These are phyloP conservation scores for Limnephilus rhombicus DNA, from an alignment of 2,888 invertebrate genomes.

Conservation along the genomic window DNA sequence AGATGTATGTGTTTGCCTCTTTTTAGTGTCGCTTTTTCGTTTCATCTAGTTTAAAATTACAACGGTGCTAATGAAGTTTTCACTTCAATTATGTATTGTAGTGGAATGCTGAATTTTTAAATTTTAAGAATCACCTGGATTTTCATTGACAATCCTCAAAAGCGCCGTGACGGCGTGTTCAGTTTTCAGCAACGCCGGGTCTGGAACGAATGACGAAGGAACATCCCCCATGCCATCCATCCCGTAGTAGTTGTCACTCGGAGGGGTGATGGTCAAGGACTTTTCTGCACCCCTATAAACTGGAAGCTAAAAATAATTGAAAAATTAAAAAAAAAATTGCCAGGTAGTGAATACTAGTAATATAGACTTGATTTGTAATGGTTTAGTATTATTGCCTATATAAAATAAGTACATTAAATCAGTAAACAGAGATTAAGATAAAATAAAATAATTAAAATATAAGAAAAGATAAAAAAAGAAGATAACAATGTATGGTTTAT, in stretches of 20 bases:
- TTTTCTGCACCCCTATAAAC: conserved; percentile 82
- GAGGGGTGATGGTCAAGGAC: conserved; percentile 73
- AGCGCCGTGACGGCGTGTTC: conserved; percentile 81
- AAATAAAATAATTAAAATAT: no score
- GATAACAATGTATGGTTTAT: conserved; percentile 53
- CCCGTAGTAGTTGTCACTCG: conserved; percentile 76
- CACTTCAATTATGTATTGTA: no score
- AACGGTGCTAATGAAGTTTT: no score
- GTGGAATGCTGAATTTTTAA: no score
- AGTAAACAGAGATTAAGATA: neutral
- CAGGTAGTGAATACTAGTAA: neutral
- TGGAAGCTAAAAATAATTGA: conserved; percentile 78
- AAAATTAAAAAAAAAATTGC: neutral
- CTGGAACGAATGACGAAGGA: conserved; percentile 72
- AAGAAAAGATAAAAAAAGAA: neutral
- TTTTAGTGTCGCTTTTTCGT: no score
- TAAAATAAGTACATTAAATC: neutral
- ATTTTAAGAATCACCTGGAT: conserved; percentile 74
- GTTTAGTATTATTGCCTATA: neutral
- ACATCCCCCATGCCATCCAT: conserved; percentile 85
- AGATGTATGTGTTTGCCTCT: no score
- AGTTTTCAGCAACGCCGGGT: conserved; percentile 73
- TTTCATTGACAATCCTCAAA: conserved; percentile 77
- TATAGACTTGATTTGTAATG: neutral
- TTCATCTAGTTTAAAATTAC: no score